These are phyloP conservation scores for Acestrorhynchus altus DNA, from an alignment of 2,797 vertebrate species.

Conservation along the genomic window DNA sequence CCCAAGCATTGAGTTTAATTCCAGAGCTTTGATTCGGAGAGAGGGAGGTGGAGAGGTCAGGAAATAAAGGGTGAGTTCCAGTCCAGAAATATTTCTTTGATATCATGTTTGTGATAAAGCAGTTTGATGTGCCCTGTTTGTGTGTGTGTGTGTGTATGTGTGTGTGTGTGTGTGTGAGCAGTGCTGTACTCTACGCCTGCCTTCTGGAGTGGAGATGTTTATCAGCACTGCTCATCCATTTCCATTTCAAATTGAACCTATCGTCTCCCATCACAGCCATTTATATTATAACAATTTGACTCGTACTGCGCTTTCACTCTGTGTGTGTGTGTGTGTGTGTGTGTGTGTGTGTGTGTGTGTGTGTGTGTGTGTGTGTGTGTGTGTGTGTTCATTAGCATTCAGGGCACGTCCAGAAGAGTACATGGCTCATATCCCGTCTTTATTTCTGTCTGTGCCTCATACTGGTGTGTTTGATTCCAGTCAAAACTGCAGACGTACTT, in stretches of 20 bases:
- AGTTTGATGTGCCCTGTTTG: constrained; percentile 1
- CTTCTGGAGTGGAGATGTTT: constrained; percentile 57
- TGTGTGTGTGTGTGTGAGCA: background rate
- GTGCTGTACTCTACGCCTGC: constrained; percentile 8
- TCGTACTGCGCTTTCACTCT: constrained; percentile 41
- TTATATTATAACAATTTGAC: constrained; percentile 72
- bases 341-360: too few relatives aligned
- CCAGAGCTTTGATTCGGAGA: background rate
- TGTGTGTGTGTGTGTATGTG: constrained; percentile 17
- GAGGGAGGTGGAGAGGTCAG: background rate
- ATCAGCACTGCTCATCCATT: constrained; percentile 58
- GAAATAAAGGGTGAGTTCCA: background rate
- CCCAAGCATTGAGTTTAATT: background rate
- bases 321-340: too few relatives aligned
- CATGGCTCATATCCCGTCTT: constrained; percentile 14
- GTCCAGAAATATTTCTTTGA: background rate
- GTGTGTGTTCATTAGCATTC: constrained; percentile 46
- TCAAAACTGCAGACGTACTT: too few relatives aligned
- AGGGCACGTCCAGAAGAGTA: constrained; percentile 8
- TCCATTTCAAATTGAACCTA: constrained; percentile 62
- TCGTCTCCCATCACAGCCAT: constrained; percentile 68
- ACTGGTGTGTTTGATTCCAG: background rate
- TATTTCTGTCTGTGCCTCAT: constrained; percentile 3
- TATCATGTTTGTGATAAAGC: background rate
- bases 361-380: constrained; percentile 23